Percentiles rank a stretch among this genome's conserved stretches.
phyloP scores from a whole-genome alignment of 2,797 vertebrate species.

The Hydrocynus forskahlii region DNA sequence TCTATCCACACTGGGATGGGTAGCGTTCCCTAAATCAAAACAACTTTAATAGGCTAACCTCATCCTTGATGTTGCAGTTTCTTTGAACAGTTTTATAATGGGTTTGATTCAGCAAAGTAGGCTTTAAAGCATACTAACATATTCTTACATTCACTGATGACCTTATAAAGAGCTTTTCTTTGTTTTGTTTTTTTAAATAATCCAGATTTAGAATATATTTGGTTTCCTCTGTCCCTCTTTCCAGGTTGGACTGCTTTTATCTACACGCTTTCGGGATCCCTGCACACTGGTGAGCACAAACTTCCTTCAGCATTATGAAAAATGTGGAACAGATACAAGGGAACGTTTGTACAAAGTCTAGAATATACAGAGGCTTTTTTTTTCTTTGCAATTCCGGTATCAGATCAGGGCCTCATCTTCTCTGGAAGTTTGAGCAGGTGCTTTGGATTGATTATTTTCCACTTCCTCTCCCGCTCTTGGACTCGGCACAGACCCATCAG shows the following conservation, averaged over 20 bases:
- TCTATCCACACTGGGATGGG: no score
- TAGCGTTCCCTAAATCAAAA: no score
- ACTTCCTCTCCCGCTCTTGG: constrained; percentile 37
- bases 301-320: not conserved
- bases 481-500: constrained; percentile 46
- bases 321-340: constrained; percentile 16
- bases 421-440: constrained; percentile 44
- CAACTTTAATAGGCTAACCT: no score
- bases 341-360: constrained; percentile 22
- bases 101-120: not conserved
- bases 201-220: constrained; percentile 13
- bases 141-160: not conserved
- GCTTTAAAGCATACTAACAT: not conserved
- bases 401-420: constrained; percentile 27
- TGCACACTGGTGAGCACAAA: constrained; percentile 70
- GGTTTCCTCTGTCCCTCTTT: constrained; percentile 39
- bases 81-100: not conserved
- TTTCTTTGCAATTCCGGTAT: constrained; percentile 16
- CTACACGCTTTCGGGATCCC: constrained; percentile 75
- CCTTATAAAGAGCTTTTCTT: not conserved
- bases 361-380: not conserved
- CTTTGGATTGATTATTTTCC: constrained; percentile 34
- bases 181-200: not conserved
- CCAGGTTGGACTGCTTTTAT: constrained; percentile 82
- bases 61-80: no score